Base-by-base conservation (phyloP, 2,797 vertebrate genomes). In the Percopsis omiscomaycus region DNA sequence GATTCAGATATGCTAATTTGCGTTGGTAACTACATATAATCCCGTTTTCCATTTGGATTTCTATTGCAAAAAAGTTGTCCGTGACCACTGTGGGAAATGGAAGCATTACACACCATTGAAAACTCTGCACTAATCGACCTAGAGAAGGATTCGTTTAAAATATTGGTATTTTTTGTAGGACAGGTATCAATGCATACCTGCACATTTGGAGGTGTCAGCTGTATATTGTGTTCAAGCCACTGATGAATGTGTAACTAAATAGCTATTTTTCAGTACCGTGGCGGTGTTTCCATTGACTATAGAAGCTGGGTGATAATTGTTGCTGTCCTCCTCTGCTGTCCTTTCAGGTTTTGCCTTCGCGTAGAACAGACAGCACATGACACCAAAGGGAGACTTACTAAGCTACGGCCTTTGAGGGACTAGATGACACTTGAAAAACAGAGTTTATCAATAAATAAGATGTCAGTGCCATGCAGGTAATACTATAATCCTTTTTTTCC, bases 211-310 rank as follows among this genome's bases (percentile, higher is more conserved):
- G 42, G 52, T 45, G 1, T 4, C 2, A 22, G 2, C 54, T 54
- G 44, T 42, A 46, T 54, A 54, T 4, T 51, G 16, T 15, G 15
- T 4, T 1, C 8, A 45, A 28, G 16, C 29, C 54, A 54, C 15
- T 44, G 5, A 58, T 27, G 60, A 15, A 64, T 66, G 12, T 54
- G 29, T 30, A 32, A 28, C 52, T 48, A 29, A 37, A 48, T 16
- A 13, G 22, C 29, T 22, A 59, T 9, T 22, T 22, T 44, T 47
- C 11, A 46, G 14, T 49, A 60, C 28, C 69, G 59, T 46, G 56
- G 77, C 15, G 45, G 62, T 63, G 71, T 74, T 82, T 78, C 84
- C 83, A 4, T 88, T 87, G 66, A 84, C 55, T 45, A 72, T 51
- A 54, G 71, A 64, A 29, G 52, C 13, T n/a, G 60, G 57, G 55